phyloP scores from a whole-genome alignment of 2,113 vertebrate species.

The Nothobranchius kuhntae region DNA sequence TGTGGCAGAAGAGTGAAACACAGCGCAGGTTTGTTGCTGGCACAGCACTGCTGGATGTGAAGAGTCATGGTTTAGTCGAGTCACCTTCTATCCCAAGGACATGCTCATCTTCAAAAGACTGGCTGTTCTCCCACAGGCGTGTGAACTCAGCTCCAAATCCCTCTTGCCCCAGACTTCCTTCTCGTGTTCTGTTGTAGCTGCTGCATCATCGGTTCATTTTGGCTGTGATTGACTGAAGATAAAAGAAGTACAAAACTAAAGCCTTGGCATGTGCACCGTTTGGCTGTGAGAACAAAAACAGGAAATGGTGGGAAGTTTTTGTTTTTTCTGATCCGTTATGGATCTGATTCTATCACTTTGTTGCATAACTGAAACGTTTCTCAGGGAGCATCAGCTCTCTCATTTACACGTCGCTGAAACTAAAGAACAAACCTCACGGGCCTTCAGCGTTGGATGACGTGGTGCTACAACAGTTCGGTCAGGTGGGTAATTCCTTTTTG shows the following conservation, averaged over 20 bases:
- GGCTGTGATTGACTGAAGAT: slow-evolving; percentile 14
- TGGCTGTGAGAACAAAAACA: slow-evolving; percentile 10
- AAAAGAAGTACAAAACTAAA: not conserved
- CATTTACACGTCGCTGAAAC: slow-evolving; percentile 27
- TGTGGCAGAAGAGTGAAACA: slow-evolving; percentile 25
- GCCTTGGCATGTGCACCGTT: slow-evolving; percentile 15
- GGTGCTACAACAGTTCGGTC: slow-evolving; percentile 12
- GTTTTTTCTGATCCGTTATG: slow-evolving; percentile 30
- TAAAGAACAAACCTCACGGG: slow-evolving; percentile 10
- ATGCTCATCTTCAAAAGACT: slow-evolving; percentile 40
- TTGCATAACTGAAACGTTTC: slow-evolving; percentile 35
- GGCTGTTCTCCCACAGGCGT: slow-evolving; percentile 26
- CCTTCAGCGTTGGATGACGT: slow-evolving; percentile 45
- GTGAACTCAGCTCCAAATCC: slow-evolving; percentile 11
- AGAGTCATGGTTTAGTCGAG: slow-evolving; percentile 52
- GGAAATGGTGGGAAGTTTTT: slow-evolving; percentile 5
- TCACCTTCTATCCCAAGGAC: slow-evolving; percentile 58
- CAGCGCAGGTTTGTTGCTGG: slow-evolving; percentile 40
- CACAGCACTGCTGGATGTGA: slow-evolving; percentile 50
- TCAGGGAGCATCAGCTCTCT: too few relatives aligned
- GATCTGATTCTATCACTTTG: slow-evolving; percentile 29
- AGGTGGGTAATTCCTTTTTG: too few relatives aligned
- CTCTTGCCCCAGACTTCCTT: slow-evolving; percentile 2
- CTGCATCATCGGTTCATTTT: slow-evolving; percentile 13
- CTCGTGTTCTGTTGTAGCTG: slow-evolving; percentile 26